Base-by-base conservation (phyloP, 1,140 invertebrate genomes). In the Apis cerana region DNA sequence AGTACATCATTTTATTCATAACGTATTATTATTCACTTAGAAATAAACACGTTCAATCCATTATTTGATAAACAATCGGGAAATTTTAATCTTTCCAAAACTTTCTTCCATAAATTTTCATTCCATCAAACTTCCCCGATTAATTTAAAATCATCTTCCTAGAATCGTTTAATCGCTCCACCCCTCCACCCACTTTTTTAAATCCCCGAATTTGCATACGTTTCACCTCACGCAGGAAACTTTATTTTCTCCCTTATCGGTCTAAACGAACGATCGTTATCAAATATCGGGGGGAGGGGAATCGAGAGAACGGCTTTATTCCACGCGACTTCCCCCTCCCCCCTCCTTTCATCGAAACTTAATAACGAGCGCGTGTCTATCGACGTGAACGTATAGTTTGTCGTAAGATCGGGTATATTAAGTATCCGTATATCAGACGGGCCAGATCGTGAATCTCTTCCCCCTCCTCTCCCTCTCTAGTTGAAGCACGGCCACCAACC, bases 311-410 rank as follows among this genome's bases (percentile, higher is more conserved):
- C 52, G 19, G 71, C 71, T 76, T 69, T 82, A 82, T 82, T 76
- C 62, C 61, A n/a, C 23, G 23, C 71, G 9, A 43, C 11, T 23
- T 17, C 62, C 33, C 33, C 33, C 33, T 33, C 33, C 33, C 5
- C 5, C 33, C 33, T 4, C 33, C 15, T 82, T 82, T 82, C 75
- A 78, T 70, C 67, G 65, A 78, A n/a, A 78, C 58, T 82, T 82
- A 82, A 82, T 82, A 82, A 82, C 81, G 67, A 78, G 21, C 77
- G 48, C 21, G 59, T 71, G 75, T 78, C 81, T 71, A 82, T 82
- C 81, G 75, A 82, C 75, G 80, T 59, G 75, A 61, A 62, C 75
- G 65, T 82, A 82, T 68, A 82, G 80, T 78, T 78, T 64, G 75
- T 62, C 65, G 52, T 78, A 78, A 77, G 75, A 78, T 77, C 75